phyloP scores from a whole-genome alignment of 2,888 invertebrate species.

The Nomada fabriciana region DNA sequence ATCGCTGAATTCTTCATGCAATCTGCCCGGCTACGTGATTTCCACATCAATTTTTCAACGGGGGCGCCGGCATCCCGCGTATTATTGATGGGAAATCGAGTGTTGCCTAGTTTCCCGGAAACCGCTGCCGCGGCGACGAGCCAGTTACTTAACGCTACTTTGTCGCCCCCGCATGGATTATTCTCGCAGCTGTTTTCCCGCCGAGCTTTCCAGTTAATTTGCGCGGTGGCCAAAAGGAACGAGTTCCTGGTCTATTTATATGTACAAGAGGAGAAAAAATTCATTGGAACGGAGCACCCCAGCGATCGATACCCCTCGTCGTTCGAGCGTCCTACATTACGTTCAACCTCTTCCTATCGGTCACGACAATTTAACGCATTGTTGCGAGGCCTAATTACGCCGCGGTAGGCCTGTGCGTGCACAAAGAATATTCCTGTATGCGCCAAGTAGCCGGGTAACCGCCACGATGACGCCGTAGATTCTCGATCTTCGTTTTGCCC shows the following conservation, averaged over 20 bases:
- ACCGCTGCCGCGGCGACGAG: neutral
- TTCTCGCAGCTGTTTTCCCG: too few species aligned
- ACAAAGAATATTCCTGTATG: neutral
- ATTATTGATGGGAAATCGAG: slow-evolving; percentile 1
- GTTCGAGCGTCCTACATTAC: neutral
- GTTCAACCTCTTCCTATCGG: too few species aligned
- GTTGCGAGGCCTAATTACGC: slow-evolving; percentile 18
- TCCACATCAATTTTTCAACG: slow-evolving; percentile 11
- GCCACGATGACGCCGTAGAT: slow-evolving; percentile 1
- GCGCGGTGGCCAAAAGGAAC: neutral
- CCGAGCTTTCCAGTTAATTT: neutral
- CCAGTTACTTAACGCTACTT: too few species aligned
- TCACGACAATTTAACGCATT: slow-evolving; percentile 13
- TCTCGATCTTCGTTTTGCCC: slow-evolving; percentile 49
- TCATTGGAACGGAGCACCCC: neutral
- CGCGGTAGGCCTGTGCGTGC: too few species aligned
- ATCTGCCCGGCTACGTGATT: slow-evolving; percentile 16
- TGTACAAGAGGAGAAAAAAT: too few species aligned
- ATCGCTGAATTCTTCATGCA: slow-evolving; percentile 18
- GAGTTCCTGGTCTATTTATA: neutral
- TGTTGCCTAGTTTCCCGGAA: slow-evolving; percentile 2
- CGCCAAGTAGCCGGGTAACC: neutral
- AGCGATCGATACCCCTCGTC: slow-evolving; percentile 5
- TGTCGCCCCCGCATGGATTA: too few species aligned
- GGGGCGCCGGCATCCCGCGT: neutral